phyloP scores from a whole-genome alignment of 2,888 invertebrate species.

The Netelia fuscicornis region DNA sequence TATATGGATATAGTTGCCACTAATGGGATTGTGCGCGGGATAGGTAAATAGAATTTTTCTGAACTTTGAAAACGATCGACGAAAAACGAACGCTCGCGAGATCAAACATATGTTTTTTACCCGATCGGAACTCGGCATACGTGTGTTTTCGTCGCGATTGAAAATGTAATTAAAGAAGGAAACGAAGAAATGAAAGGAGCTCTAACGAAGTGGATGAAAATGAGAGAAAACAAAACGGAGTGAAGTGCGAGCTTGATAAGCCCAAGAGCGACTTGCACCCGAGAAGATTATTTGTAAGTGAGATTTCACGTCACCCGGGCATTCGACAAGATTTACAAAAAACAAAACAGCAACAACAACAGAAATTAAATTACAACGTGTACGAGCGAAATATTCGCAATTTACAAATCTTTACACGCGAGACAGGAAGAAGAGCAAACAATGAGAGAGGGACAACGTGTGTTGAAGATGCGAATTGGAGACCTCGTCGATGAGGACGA shows the following conservation, averaged over 20 bases:
- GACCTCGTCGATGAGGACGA: slow-evolving; percentile 41
- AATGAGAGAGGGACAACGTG: not conserved
- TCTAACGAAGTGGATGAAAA: no score
- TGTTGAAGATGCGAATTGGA: slow-evolving; percentile 36
- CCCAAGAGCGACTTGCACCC: slow-evolving; percentile 22
- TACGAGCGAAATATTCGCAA: not conserved
- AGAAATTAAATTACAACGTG: slow-evolving; percentile 6
- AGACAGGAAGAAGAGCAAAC: not conserved
- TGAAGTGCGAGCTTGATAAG: slow-evolving; percentile 58
- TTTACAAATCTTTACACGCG: not conserved
- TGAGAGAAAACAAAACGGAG: not conserved
- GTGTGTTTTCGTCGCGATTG: slow-evolving; percentile 50
- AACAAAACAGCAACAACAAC: slow-evolving; percentile 17
- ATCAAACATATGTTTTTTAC: slow-evolving; percentile 31
- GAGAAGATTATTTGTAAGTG: slow-evolving; percentile 20
- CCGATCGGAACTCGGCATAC: slow-evolving; percentile 32
- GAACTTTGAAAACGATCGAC: slow-evolving; percentile 14
- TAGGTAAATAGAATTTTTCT: slow-evolving; percentile 23
- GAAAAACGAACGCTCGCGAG: slow-evolving; percentile 38
- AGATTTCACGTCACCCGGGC: slow-evolving; percentile 16
- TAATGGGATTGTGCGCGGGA: slow-evolving; percentile 57
- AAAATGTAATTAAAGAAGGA: no score
- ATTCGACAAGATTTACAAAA: slow-evolving; percentile 1
- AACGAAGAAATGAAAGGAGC: not conserved
- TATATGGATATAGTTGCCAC: slow-evolving; percentile 78